A percentile compares a stretch with the other conserved stretches of the same genome.
Conservation (phyloP, 2,888 invertebrate genomes). For the Mermis nigrescens region DNA sequence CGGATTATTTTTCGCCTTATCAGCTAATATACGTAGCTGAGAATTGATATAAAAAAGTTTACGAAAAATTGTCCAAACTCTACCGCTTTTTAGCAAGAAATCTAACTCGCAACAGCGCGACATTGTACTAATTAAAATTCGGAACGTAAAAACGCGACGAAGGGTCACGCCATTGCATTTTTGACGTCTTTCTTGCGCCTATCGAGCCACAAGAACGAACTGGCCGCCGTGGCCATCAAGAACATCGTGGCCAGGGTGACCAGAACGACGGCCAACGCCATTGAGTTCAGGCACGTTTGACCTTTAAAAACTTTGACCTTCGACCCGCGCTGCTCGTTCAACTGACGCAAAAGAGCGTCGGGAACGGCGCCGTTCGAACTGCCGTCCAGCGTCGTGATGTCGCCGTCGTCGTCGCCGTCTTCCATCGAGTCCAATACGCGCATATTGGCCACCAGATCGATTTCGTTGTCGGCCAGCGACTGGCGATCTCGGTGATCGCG, state of each 20-base stretch:
- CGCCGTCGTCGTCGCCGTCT: background rate
- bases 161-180: background rate
- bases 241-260: background rate
- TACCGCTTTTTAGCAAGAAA: too few species aligned
- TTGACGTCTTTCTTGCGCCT: background rate
- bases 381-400: too few species aligned
- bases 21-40: too few species aligned
- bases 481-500: background rate
- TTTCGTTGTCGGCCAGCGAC: background rate
- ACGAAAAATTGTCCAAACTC: too few species aligned
- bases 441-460: constrained; percentile 15
- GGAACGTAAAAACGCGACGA: too few species aligned
- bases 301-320: background rate
- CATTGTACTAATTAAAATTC: too few species aligned
- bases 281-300: background rate
- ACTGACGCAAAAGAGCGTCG: background rate
- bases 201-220: background rate
- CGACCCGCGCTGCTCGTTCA: background rate
- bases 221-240: background rate
- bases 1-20: too few species aligned
- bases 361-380: background rate
- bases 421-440: constrained; percentile 16
- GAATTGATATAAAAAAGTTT: too few species aligned
- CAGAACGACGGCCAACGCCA: background rate
- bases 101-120: too few species aligned